Percentiles rank a stretch among this genome's conserved stretches.
These are phyloP conservation scores for Xyliphius kryptos DNA, from an alignment of 2,113 vertebrate species.

Conservation along the genomic window DNA sequence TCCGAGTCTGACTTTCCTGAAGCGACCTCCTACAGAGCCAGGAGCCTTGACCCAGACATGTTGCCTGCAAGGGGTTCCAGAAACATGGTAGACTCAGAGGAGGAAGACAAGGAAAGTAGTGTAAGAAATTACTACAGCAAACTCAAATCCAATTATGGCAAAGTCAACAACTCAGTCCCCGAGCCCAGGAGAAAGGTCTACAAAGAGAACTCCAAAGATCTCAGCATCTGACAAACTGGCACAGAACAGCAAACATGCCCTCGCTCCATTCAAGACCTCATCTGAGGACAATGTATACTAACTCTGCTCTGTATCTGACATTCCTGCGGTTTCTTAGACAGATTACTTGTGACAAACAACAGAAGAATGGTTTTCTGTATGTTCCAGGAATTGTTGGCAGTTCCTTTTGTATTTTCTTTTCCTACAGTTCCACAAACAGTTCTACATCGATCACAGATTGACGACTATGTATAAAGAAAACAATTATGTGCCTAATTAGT, in stretches of 20 bases:
- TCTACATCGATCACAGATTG: slow-evolving; percentile 64
- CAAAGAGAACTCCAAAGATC: slow-evolving; percentile 91
- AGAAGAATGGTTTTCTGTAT: slow-evolving; percentile 42
- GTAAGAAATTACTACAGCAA: slow-evolving; percentile 72
- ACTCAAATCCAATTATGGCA: slow-evolving; percentile 58
- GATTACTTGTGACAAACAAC: slow-evolving; percentile 55
- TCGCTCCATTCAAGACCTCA: no score
- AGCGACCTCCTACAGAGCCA: slow-evolving; percentile 50
- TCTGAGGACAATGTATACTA: slow-evolving; percentile 39
- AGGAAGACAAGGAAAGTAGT: slow-evolving; percentile 60
- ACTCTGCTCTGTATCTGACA: slow-evolving; percentile 49
- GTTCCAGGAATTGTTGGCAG: no score
- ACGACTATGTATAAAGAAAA: slow-evolving; percentile 68
- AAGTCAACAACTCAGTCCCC: slow-evolving; percentile 52
- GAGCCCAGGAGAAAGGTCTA: slow-evolving; percentile 79
- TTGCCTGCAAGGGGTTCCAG: slow-evolving; percentile 49
- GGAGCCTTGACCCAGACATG: slow-evolving; percentile 61
- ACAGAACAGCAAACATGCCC: slow-evolving; percentile 30
- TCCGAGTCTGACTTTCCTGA: slow-evolving; percentile 30
- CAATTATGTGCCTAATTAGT: slow-evolving; percentile 77
- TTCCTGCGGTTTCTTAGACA: slow-evolving; percentile 53
- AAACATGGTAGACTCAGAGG: slow-evolving; percentile 45
- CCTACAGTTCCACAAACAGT: no score
- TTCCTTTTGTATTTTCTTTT: slow-evolving; percentile 33
- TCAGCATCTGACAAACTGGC: slow-evolving; percentile 97